These are phyloP conservation scores for Axea sp. DNA, from an alignment of 2,888 invertebrate species.

Conservation along the genomic window DNA sequence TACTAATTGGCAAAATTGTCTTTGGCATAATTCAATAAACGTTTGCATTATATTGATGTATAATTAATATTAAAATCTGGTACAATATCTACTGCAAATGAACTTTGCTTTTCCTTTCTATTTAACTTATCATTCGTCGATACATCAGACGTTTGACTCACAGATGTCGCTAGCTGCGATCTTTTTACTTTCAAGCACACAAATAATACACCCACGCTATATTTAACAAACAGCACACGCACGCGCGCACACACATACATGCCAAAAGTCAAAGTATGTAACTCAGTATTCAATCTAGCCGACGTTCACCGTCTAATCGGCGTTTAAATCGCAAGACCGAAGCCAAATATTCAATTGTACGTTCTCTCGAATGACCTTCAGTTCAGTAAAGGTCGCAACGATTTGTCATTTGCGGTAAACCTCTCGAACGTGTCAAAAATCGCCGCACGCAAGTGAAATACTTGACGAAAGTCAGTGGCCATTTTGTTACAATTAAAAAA, in stretches of 20 bases:
- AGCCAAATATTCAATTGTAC: conserved; percentile 18
- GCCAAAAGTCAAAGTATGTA: conserved; percentile 51
- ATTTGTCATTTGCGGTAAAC: conserved; percentile 2
- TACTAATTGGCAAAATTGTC: too few relatives aligned
- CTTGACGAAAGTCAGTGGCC: conserved; percentile 40
- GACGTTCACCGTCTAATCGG: conserved; percentile 40
- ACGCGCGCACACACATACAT: conserved; percentile 8
- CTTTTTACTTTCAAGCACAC: too few relatives aligned
- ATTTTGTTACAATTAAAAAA: conserved; percentile 37
- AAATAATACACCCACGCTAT: too few relatives aligned
- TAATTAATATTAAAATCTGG: too few relatives aligned
- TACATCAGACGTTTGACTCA: too few relatives aligned
- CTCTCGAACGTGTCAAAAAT: not conserved
- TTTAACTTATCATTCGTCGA: too few relatives aligned
- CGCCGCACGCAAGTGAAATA: conserved; percentile 30
- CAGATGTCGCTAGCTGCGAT: too few relatives aligned
- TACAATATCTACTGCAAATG: too few relatives aligned
- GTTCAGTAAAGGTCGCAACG: conserved; percentile 18
- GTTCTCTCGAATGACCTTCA: conserved; percentile 23
- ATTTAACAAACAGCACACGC: too few relatives aligned
- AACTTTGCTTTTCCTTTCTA: too few relatives aligned
- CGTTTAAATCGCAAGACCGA: conserved; percentile 33
- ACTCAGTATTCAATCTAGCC: conserved; percentile 44
- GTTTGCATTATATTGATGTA: too few relatives aligned
- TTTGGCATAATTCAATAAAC: too few relatives aligned